Evolutionary conservation across 2,888 invertebrate genomes (phyloP).

Genomic region (Eupithecia tripunctaria): DNA sequence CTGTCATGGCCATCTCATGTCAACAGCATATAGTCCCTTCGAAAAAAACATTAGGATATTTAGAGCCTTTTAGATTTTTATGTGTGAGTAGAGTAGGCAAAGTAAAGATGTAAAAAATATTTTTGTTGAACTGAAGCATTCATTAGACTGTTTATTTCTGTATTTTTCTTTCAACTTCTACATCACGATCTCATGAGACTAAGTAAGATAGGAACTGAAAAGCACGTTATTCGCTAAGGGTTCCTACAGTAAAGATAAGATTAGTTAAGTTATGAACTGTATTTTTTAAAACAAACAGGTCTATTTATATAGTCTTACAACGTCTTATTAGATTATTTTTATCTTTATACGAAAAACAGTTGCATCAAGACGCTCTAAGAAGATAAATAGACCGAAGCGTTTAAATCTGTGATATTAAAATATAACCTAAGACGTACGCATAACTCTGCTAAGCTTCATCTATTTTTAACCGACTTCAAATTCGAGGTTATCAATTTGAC

Average conservation of each 20-base stretch:
- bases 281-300: neutral
- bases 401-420: constrained; percentile 4
- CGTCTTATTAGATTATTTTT: neutral
- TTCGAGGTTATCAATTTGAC: too few species aligned
- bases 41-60: too few species aligned
- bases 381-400: neutral
- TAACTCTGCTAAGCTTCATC: neutral
- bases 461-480: too few species aligned
- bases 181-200: constrained; percentile 6
- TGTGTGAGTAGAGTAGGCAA: neutral
- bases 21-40: too few species aligned
- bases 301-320: neutral
- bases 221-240: neutral
- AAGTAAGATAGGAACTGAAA: neutral
- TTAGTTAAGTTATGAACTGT: neutral
- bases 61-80: neutral
- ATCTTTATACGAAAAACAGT: neutral
- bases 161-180: neutral
- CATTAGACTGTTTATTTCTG: constrained; percentile 1
- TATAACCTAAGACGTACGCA: neutral
- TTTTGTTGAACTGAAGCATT: neutral
- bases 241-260: neutral
- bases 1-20: too few species aligned
- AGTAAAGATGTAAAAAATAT: neutral
- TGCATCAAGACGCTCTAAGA: neutral